Evolutionary conservation across 2,797 vertebrate species (phyloP), one percentile per base, ranked within the genome.

Genomic region (Oreortyx pictus): DNA sequence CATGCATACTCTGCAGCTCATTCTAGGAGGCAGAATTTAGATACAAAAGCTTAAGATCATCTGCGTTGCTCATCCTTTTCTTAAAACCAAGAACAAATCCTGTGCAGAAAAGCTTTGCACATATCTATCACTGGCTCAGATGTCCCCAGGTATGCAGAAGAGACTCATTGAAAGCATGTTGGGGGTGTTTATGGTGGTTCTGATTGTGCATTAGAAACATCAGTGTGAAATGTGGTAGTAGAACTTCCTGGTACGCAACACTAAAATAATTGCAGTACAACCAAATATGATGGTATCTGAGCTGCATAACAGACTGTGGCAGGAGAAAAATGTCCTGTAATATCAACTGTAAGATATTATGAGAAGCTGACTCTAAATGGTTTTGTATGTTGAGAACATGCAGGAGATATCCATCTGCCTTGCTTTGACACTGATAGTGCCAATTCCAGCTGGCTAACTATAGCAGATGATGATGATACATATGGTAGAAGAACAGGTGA

Each of bases 271-370:
- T 65, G 31, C 44, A 82, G 1, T 86, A 59, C 77, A 92, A 90
- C 57, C 75, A 59, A 89, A 92, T 88, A 80, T 43, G n/a, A 39
- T 15, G 47, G 41, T 78, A 90, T 93, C 83, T 80, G 89, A 89
- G 92, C 49, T 60, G 75, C 70, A 52, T 77, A 25, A 65, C 59
- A 70, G 84, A n/a, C 24, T 25, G 79, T 77, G 86, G 70, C 75
- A 62, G 73, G 66, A 85, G 43, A 87, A 74, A 72, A 85, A 92
- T 78, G 84, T 88, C 81, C 84, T 90, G 70, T 89, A 89, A 17
- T 33, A 31, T 73, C 65, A 81, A 24, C 35, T 65, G 87, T 74
- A 78, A 78, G 68, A 82, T 94, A 9, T 62, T 87, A 68, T 60
- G 70, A 82, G 68, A 77, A 44, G 90, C 46, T 73, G 72, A 65